These are phyloP conservation scores for Ptycholaimellus sp. DNA, from an alignment of 2,888 invertebrate species.

Conservation along the genomic window DNA sequence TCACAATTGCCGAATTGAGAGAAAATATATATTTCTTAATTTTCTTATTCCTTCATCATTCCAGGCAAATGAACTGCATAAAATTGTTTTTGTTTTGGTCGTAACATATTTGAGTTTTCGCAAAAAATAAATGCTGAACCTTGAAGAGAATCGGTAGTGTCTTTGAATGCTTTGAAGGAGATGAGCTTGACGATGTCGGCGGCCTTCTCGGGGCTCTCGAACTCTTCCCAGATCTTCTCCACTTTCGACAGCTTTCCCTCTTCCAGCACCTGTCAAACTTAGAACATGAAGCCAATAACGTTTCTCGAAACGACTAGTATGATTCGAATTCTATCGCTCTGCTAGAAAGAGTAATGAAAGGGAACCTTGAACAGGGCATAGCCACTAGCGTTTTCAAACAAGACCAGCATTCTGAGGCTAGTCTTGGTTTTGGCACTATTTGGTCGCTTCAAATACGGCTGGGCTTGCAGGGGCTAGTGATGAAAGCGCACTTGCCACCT, in stretches of 20 bases:
- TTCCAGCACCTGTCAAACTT: slow-evolving; percentile 58
- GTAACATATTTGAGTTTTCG: too few species aligned
- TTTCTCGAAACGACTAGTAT: not conserved
- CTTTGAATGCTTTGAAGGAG: slow-evolving; percentile 80
- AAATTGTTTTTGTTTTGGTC: too few species aligned
- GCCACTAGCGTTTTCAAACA: slow-evolving; percentile 77
- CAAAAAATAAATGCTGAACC: too few species aligned
- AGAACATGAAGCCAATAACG: slow-evolving; percentile 1
- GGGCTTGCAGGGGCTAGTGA: too few species aligned
- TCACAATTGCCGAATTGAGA: too few species aligned
- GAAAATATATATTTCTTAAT: too few species aligned
- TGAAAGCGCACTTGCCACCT: too few species aligned
- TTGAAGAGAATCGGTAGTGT: slow-evolving; percentile 69
- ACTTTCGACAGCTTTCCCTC: slow-evolving; percentile 68
- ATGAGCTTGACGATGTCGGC: slow-evolving; percentile 73
- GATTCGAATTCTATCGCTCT: too few species aligned
- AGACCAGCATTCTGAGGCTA: slow-evolving; percentile 44
- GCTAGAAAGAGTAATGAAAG: not conserved
- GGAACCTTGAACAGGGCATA: slow-evolving; percentile 71
- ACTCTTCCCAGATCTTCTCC: slow-evolving; percentile 70
- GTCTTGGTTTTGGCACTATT: too few species aligned
- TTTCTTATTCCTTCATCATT: too few species aligned
- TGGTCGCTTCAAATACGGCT: too few species aligned
- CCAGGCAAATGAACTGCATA: too few species aligned
- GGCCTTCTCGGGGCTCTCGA: slow-evolving; percentile 65